Evolutionary conservation across 2,888 invertebrate genomes (phyloP), one percentile per base, ranked within the genome.

Genomic region (Sesia bembeciformis): DNA sequence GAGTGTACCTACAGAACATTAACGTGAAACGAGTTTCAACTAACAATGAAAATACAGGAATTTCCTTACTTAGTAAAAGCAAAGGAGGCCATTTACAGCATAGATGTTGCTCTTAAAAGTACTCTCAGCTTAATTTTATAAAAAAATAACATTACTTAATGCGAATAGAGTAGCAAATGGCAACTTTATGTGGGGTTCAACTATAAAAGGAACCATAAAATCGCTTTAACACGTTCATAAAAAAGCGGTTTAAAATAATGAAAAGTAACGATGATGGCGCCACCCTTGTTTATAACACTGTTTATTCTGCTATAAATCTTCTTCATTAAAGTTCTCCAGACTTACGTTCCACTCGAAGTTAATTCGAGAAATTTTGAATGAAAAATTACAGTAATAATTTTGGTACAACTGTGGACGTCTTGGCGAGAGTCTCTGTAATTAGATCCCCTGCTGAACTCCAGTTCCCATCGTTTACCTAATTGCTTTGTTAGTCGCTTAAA

Each of bases 331-430:
- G 62, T 68, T 73, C 57, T 59, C 56, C 56, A 58, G 62, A 66
- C 62, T 72, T 72, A 68, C 74, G 71, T 74, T 76, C 66, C 61
- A 60, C 62, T 68, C 63, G 63, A 74, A 78, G 72, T 75, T 72
- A 66, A 65, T 64, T 71, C 68, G 70, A 70, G 74, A 84, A 81
- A 76, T 83, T 82, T 78, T 73, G 69, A 78, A 74, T 83, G 82
- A 84, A 85, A 84, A 84, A 83, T 84, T 78, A 76, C 80, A 64
- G 79, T 76, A 80, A 84, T 84, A 80, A 81, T 84, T 85, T 80
- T 73, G 66, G 65, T 71, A 67, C 76, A 73, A 73, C 71, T 73
- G 73, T 69, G 69, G 74, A 75, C 76, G 71, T 76, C 78, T 78
- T 73, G 70, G 70, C 62, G 62, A 65, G 67, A 72, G 70, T 74